phyloP scores from a whole-genome alignment of 1,140 invertebrate species.

The Pentalonia nigronervosa region DNA sequence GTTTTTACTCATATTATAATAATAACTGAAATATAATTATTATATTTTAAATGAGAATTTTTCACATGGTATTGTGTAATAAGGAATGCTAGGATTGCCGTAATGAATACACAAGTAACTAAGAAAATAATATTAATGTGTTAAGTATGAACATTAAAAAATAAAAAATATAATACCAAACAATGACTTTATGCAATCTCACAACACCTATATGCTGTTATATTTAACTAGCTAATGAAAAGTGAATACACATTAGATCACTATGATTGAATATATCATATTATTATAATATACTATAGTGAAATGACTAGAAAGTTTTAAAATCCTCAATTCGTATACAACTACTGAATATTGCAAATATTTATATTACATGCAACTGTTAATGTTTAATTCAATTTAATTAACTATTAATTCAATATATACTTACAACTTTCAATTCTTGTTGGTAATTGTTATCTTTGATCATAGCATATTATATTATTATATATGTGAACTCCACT shows the following conservation, averaged over 20 bases:
- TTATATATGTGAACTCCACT: neutral
- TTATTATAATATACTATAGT: neutral
- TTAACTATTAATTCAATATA: neutral
- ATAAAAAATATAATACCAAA: neutral
- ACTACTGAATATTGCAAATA: neutral
- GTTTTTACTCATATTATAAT: slow-evolving; percentile 35
- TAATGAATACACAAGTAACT: neutral
- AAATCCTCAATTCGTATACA: neutral
- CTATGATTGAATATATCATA: neutral
- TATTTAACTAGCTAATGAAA: neutral
- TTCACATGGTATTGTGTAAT: slow-evolving; percentile 19
- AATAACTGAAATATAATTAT: slow-evolving; percentile 13
- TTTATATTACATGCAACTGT: neutral
- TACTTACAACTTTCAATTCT: neutral
- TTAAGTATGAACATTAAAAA: neutral
- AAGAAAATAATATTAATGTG: neutral
- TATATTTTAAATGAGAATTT: slow-evolving; percentile 13
- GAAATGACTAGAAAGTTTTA: neutral
- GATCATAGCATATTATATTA: neutral
- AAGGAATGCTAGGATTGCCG: neutral
- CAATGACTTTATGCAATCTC: neutral
- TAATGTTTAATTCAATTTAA: neutral
- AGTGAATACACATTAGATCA: neutral
- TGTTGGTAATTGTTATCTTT: neutral
- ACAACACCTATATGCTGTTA: neutral